phyloP scores from a whole-genome alignment of 2,113 vertebrate genomes.

The Chaetodon auriga region DNA sequence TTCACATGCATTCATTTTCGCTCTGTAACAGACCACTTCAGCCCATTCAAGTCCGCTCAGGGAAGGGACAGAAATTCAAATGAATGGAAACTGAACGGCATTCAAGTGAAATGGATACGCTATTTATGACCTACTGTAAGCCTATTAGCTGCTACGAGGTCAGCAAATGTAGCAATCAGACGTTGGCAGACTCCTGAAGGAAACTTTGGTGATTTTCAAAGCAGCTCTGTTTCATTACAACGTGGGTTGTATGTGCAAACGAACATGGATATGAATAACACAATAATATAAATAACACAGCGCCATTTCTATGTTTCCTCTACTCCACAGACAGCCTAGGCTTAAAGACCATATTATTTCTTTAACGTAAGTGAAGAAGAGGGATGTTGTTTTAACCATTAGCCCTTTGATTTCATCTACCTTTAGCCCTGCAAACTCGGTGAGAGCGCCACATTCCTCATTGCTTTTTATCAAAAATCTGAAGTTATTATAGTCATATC shows the following conservation, averaged over 20 bases:
- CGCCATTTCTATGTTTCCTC: too few relatives aligned
- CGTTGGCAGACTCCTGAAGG: not conserved
- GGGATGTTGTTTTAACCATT: slow-evolving; percentile 8
- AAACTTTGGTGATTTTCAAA: too few relatives aligned
- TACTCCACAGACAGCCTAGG: too few relatives aligned
- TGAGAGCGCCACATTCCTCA: not conserved
- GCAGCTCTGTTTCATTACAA: too few relatives aligned
- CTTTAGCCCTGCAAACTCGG: slow-evolving; percentile 9
- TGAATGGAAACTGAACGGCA: slow-evolving; percentile 22
- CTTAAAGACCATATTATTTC: too few relatives aligned
- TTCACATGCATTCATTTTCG: slow-evolving; percentile 13
- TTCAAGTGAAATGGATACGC: slow-evolving; percentile 5
- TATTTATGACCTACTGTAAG: slow-evolving; percentile 17
- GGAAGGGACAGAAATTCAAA: slow-evolving; percentile 4
- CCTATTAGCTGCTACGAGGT: slow-evolving; percentile 4
- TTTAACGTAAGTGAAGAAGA: slow-evolving; percentile 2
- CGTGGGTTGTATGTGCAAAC: too few relatives aligned
- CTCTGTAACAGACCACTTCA: slow-evolving; percentile 13
- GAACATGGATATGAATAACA: too few relatives aligned
- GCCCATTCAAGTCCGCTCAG: not conserved
- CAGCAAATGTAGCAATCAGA: slow-evolving; percentile 1
- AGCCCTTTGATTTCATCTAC: slow-evolving; percentile 12
- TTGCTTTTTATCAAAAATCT: slow-evolving; percentile 3
- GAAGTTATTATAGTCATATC: slow-evolving; percentile 6
- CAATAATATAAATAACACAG: too few relatives aligned